Base-by-base conservation (phyloP, 2,113 vertebrate species). In the Sebastes schlegelii region DNA sequence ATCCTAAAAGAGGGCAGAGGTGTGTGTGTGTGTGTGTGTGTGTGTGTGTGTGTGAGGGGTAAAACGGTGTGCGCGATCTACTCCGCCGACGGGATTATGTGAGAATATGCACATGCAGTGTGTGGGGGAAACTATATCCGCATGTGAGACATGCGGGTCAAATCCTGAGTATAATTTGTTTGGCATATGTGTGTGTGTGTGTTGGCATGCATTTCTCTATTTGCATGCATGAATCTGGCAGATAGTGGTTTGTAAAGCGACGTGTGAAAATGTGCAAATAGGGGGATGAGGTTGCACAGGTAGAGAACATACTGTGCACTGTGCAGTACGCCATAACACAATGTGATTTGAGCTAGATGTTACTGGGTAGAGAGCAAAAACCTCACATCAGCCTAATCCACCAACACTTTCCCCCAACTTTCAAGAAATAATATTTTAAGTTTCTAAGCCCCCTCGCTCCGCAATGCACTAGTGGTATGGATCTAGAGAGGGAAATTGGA, bases 401-500 rank as follows among this genome's bases (percentile, higher is more conserved):
- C 74, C 74, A 52, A 78, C 80, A 78, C 82, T 77, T 81, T 82
- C 45, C 69, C 23, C 23, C 52, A 91, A 86, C 69, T 89, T 79
- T 83, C 5, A 55, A 52, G 79, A 88, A 87, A 84, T 86, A 82
- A 88, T 82, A 88, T 91, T 84, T 86, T 80, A 78, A 82, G 72
- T 89, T 89, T 84, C 66, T 85, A 86, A 91, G 74, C 80, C 83
- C 34, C 60, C 79, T 80, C 13, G 10, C 69, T 64, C 70, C 34
- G 68, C 71, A 75, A 71, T 54, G 74, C 74, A 81, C 69, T 68
- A 66, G 73, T 74, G 87, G 83, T 83, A 84, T 70, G 80, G 86
- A 86, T 92, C 86, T 86, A 40, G 65, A 46, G 69, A 74, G 51
- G 77, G 60, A 84, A 90, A 92, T 86, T 86, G 74, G 86, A 90